These are phyloP conservation scores for Aphyosemion australe DNA, from an alignment of 2,113 vertebrate genomes.

Conservation along the genomic window DNA sequence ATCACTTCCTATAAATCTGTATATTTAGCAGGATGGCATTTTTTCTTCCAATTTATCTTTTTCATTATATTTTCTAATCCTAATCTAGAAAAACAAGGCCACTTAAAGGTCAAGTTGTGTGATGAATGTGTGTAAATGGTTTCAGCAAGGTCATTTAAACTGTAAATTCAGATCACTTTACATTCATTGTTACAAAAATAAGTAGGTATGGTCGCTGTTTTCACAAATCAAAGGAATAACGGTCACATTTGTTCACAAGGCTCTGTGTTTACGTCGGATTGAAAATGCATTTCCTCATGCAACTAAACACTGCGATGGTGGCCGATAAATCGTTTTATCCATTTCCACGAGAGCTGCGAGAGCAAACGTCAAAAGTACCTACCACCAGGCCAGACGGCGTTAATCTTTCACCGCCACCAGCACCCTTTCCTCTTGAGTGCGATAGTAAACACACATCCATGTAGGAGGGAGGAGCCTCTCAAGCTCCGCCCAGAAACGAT, in stretches of 20 bases:
- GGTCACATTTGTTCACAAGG: background rate
- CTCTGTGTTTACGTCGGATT: no score
- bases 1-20: no score
- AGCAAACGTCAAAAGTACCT: slow-evolving; percentile 33
- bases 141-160: background rate
- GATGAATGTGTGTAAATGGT: no score
- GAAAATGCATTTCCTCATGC: no score
- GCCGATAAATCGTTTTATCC: background rate
- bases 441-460: slow-evolving; percentile 45
- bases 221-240: slow-evolving; percentile 18
- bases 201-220: background rate
- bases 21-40: background rate
- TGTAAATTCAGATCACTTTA: background rate
- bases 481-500: slow-evolving; percentile 21
- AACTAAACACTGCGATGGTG: background rate
- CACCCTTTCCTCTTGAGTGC: background rate
- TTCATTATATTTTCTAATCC: no score
- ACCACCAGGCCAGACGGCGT: slow-evolving; percentile 1
- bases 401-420: background rate
- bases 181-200: background rate
- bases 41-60: background rate
- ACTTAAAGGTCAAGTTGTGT: background rate
- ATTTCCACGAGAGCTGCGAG: background rate
- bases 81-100: background rate
- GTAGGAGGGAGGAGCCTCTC: background rate